A percentile compares a stretch with the other conserved stretches of the same genome.
Conservation (phyloP, 2,113 vertebrate genomes). For the Otolemur garnettii region DNA sequence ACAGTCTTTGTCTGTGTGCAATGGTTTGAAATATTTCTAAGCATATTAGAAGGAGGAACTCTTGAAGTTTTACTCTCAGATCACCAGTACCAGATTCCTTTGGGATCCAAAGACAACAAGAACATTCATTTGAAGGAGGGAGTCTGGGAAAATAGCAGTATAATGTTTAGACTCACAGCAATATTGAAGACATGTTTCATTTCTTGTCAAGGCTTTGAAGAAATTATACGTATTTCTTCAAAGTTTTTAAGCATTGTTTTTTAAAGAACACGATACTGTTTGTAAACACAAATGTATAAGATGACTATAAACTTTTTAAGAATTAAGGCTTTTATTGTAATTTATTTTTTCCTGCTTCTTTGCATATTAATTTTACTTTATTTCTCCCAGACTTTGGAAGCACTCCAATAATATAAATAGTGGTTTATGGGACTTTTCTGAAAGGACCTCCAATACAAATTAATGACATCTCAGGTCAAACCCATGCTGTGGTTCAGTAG, state of each 20-base stretch:
- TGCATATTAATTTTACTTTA: not conserved
- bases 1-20: not conserved
- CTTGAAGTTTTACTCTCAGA: conserved; percentile 21
- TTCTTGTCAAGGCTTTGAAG: conserved; percentile 41
- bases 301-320: conserved; percentile 20
- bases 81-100: not conserved
- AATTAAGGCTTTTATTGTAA: not conserved
- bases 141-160: not conserved
- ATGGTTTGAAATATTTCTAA: conserved; percentile 45
- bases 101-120: conserved; percentile 42
- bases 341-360: not conserved
- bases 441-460: not conserved
- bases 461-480: not conserved
- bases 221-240: not conserved
- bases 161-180: conserved; percentile 1
- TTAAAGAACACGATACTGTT: not conserved
- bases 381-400: not conserved
- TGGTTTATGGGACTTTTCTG: not conserved
- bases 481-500: not conserved
- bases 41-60: not conserved
- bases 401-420: not conserved
- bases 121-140: not conserved
- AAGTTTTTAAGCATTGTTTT: conserved; percentile 44
- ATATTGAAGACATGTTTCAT: conserved; percentile 16
- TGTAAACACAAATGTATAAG: conserved; percentile 12